Evolutionary conservation across 2,888 invertebrate genomes (phyloP).

Genomic region (Ophion ellenae): DNA sequence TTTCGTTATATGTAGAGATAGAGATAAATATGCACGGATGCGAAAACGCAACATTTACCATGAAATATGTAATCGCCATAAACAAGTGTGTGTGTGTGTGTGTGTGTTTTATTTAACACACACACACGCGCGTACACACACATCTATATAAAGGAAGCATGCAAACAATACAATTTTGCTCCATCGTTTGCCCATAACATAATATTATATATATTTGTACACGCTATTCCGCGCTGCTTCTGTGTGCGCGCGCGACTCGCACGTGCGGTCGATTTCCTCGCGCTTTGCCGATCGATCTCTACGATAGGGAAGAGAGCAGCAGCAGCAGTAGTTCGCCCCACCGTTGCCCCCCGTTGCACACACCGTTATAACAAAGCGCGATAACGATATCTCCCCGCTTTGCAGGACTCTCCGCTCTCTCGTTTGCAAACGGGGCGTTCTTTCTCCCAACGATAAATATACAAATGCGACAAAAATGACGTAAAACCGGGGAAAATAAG

Average conservation of each 20-base stretch:
- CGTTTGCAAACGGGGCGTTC: slow-evolving; percentile 26
- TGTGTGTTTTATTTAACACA: too few relatives aligned
- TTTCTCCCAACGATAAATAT: slow-evolving; percentile 40
- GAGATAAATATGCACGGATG: too few relatives aligned
- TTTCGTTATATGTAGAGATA: too few relatives aligned
- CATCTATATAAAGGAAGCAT: too few relatives aligned
- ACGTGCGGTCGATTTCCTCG: slow-evolving; percentile 69
- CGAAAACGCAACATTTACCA: too few relatives aligned
- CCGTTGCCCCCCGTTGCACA: neutral
- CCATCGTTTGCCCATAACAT: slow-evolving; percentile 6
- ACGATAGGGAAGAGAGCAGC: slow-evolving; percentile 39
- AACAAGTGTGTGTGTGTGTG: too few relatives aligned
- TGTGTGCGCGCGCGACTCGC: slow-evolving; percentile 63
- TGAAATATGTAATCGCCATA: too few relatives aligned
- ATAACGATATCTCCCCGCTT: slow-evolving; percentile 52
- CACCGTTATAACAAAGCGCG: slow-evolving; percentile 63
- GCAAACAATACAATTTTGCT: too few relatives aligned
- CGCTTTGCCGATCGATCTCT: slow-evolving; percentile 47
- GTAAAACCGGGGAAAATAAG: neutral
- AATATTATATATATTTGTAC: slow-evolving; percentile 3
- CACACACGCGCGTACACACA: too few relatives aligned
- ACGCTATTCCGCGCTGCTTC: slow-evolving; percentile 44
- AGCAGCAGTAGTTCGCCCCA: neutral
- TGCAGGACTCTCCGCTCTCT: neutral
- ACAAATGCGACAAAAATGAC: slow-evolving; percentile 38